These are phyloP conservation scores for Clamator glandarius DNA, from an alignment of 2,797 vertebrate species.

Conservation along the genomic window DNA sequence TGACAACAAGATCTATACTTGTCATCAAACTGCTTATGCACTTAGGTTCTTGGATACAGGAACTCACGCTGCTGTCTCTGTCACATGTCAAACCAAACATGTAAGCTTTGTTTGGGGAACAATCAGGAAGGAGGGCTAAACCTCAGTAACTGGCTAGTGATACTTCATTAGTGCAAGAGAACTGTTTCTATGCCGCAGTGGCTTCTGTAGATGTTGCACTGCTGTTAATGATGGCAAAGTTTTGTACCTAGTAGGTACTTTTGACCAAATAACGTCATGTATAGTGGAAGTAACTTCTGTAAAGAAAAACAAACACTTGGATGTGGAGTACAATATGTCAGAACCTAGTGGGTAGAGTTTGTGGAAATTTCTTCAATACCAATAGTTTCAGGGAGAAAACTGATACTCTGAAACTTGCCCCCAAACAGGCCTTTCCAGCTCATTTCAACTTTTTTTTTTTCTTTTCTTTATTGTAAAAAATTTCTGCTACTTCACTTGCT, in stretches of 20 bases:
- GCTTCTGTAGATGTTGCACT: not conserved
- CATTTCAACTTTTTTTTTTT: conserved; percentile 26
- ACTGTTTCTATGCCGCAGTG: not conserved
- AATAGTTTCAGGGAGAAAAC: conserved; percentile 48
- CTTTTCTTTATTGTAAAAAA: not conserved
- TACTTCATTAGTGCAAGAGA: not conserved
- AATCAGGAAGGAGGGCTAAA: not conserved
- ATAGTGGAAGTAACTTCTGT: not conserved
- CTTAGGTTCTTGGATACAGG: not conserved
- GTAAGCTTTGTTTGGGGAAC: not conserved
- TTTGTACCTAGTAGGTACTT: not conserved
- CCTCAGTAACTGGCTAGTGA: not conserved
- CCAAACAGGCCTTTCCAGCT: conserved; percentile 30
- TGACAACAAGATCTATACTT: not conserved
- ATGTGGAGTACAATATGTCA: not conserved
- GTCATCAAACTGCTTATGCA: not conserved
- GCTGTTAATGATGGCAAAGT: not conserved
- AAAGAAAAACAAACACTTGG: not conserved
- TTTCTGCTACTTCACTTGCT: not conserved
- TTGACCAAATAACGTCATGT: not conserved
- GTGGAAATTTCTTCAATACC: conserved; percentile 10
- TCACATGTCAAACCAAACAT: not conserved
- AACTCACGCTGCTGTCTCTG: not conserved
- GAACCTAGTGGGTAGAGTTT: not conserved
- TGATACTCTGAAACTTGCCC: not conserved